These are phyloP conservation scores for Magallana nippona DNA, from an alignment of 2,888 invertebrate species.

Conservation along the genomic window DNA sequence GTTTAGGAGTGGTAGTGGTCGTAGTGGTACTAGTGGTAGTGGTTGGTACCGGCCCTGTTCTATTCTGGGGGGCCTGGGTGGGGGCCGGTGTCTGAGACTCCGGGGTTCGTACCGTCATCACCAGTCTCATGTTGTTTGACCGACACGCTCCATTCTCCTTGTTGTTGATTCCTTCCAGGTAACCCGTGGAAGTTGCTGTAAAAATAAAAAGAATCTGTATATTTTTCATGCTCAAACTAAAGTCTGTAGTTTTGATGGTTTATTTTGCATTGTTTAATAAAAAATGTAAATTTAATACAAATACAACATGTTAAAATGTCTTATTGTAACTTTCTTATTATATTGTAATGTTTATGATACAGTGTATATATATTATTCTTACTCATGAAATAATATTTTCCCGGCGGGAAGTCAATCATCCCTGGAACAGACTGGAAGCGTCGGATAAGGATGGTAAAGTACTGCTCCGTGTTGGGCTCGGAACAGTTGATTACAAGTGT, in stretches of 20 bases:
- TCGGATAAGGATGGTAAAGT: slow-evolving; percentile 10
- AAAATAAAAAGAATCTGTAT: too few species aligned
- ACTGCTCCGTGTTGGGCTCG: background rate
- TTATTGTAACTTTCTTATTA: too few species aligned
- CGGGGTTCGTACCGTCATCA: slow-evolving; percentile 24
- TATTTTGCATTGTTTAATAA: too few species aligned
- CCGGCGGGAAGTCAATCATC: slow-evolving; percentile 22
- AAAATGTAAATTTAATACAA: too few species aligned
- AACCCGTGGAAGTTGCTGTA: slow-evolving; percentile 53
- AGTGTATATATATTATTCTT: background rate
- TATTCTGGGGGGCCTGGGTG: slow-evolving; percentile 5
- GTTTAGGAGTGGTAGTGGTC: background rate
- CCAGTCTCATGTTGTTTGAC: slow-evolving; percentile 51
- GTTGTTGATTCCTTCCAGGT: slow-evolving; percentile 46
- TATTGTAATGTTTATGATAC: too few species aligned
- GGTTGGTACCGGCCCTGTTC: background rate
- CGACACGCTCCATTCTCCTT: slow-evolving; percentile 52
- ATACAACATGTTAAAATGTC: too few species aligned
- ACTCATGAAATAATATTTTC: slow-evolving; percentile 37
- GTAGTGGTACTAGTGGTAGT: background rate
- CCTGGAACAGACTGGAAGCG: slow-evolving; percentile 21
- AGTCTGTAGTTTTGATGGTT: too few species aligned
- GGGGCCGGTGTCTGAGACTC: slow-evolving; percentile 12
- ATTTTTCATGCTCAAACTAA: too few species aligned
- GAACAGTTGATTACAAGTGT: slow-evolving; percentile 33